Evolutionary conservation across 2,888 invertebrate species (phyloP).

Genomic region (Luperina nickerlii): DNA sequence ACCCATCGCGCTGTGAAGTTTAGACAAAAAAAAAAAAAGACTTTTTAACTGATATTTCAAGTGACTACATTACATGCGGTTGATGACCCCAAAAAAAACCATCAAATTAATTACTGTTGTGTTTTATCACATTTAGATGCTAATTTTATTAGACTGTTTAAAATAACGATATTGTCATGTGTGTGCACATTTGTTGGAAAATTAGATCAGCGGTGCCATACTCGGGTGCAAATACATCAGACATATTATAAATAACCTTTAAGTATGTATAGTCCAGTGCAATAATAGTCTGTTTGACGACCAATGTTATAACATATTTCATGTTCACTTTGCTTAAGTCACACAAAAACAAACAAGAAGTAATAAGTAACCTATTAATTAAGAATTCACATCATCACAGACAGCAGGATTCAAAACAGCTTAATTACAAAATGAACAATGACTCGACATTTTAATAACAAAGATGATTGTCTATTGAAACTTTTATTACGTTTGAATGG

Average conservation of each 20-base stretch:
- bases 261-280: background rate
- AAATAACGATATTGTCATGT: too few species aligned
- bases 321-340: background rate
- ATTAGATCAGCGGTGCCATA: background rate
- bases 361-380: constrained; percentile 39
- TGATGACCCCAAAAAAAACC: too few species aligned
- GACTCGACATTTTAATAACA: constrained; percentile 39
- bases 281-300: background rate
- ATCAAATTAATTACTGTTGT: too few species aligned
- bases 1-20: too few species aligned
- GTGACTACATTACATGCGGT: too few species aligned
- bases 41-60: too few species aligned
- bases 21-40: too few species aligned
- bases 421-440: constrained; percentile 52
- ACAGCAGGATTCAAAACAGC: constrained; percentile 11
- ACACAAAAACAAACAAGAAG: constrained; percentile 10
- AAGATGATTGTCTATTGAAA: constrained; percentile 61
- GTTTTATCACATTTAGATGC: too few species aligned
- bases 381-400: constrained; percentile 30
- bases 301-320: background rate
- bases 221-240: background rate
- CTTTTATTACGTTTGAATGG: constrained; percentile 59
- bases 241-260: too few species aligned
- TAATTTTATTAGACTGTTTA: too few species aligned
- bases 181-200: background rate